Evolutionary conservation across 2,113 vertebrate species (phyloP), one percentile per base, ranked within the genome.

Genomic region (Anolis carolinensis): DNA sequence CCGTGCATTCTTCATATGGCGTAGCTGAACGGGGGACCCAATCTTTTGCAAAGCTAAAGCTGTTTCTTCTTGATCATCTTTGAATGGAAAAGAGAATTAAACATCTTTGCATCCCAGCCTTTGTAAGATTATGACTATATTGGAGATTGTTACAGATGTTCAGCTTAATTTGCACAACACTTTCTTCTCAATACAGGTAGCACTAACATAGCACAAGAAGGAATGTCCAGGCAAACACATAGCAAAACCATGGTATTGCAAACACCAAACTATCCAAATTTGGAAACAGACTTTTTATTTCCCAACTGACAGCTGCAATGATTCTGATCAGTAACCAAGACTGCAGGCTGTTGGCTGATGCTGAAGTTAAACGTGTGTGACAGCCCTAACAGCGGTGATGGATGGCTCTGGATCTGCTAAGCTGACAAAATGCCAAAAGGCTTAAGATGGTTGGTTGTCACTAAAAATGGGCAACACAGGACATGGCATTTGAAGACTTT

Each of bases 321-420:
- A 93, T 87, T 89, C 86, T 88, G 92, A 93, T 95, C 90, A 87
- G 92, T 94, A 95, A 93, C 90, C 93, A 94, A 92, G 89, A 84
- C 90, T 93, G 88, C 88, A 92, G 89, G 84, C 87, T 91, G 82
- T 92, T 95, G 94, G 90, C 92, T 94, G 93, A 90, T 93, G 91
- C 92, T 95, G 92, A 96, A 94, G 91, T 94, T 96, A 96, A 97
- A 88, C 39, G 86, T 0, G 0, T 93, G 89, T 96, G 96, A 96
- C 96, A 97, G 95, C 94, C 94, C 81, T 84, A 89, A 87, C 90
- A 95, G 90, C 91, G 72, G 90, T 96, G 96, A 97, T 96, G 93
- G 95, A 97, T 96, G 89, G 74, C 91, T 95, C 91, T 79, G 82
- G 86, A 92, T 92, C 92, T 7, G 65, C 95, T 90, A 89, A 95